Evolutionary conservation across 2,888 invertebrate genomes (phyloP).

Genomic region (Salpingus planirostris): DNA sequence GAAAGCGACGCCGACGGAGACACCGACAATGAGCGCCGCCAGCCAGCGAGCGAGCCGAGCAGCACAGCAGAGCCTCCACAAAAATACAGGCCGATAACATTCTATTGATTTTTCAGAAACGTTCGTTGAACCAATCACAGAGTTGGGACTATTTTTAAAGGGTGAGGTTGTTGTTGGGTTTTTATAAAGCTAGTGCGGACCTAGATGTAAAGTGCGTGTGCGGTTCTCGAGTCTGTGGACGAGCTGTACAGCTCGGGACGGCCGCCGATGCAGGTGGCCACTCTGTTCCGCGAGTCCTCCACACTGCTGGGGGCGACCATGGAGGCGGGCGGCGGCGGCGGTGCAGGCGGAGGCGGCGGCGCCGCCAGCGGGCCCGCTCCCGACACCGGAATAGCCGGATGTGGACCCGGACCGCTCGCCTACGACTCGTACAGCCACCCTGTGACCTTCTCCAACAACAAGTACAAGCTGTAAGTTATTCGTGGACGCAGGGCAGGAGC

Average conservation of each 20-base stretch:
- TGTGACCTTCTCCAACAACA: conserved; percentile 38
- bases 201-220: conserved; percentile 27
- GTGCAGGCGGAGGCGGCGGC: conserved; percentile 39
- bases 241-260: conserved; percentile 33
- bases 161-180: conserved; percentile 46
- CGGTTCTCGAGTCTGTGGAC: conserved; percentile 24
- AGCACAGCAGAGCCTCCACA: conserved; percentile 35
- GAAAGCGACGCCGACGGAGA: conserved; percentile 41
- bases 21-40: conserved; percentile 38
- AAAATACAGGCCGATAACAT: conserved; percentile 48
- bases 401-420: conserved; percentile 31
- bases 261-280: conserved; percentile 56
- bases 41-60: too few relatives aligned
- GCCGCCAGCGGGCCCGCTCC: conserved; percentile 26
- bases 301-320: conserved; percentile 56
- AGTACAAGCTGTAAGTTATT: conserved; percentile 42
- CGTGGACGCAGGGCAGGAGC: too few relatives aligned
- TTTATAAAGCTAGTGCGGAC: conserved; percentile 36
- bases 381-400: conserved; percentile 31
- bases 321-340: conserved; percentile 45
- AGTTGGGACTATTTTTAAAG: conserved; percentile 46
- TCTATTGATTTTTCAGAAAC: conserved; percentile 59
- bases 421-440: conserved; percentile 40
- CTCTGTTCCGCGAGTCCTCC: conserved; percentile 58
- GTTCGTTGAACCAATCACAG: conserved; percentile 47